phyloP scores from a whole-genome alignment of 1,140 invertebrate genomes.

The Drosophila serrata region DNA sequence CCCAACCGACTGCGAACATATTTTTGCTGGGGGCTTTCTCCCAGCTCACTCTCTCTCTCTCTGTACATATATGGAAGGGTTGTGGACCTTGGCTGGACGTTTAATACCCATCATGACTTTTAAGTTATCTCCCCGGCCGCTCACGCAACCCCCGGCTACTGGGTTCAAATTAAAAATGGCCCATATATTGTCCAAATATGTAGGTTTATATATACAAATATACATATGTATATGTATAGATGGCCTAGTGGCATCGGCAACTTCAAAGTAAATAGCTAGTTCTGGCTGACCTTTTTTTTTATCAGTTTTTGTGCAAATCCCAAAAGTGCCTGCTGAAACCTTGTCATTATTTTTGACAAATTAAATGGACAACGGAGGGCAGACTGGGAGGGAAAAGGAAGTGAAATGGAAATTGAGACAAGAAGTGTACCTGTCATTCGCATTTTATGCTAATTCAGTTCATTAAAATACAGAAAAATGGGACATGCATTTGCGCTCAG shows the following conservation, averaged over 20 bases:
- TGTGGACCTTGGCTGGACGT: slow-evolving; percentile 32
- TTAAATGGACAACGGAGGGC: slow-evolving; percentile 60
- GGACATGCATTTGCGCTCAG: slow-evolving; percentile 64
- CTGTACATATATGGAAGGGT: slow-evolving; percentile 58
- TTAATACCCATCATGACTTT: slow-evolving; percentile 83
- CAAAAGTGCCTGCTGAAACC: slow-evolving; percentile 76
- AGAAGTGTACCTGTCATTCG: slow-evolving; percentile 60
- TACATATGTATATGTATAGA: neutral
- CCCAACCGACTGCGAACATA: slow-evolving; percentile 65
- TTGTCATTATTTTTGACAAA: slow-evolving; percentile 79
- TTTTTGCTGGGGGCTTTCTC: slow-evolving; percentile 57
- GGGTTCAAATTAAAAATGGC: slow-evolving; percentile 61
- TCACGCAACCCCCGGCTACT: slow-evolving; percentile 1
- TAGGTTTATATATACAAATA: neutral
- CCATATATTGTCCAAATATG: slow-evolving; percentile 30
- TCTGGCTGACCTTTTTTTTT: slow-evolving; percentile 53
- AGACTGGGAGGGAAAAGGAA: neutral
- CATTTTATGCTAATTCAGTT: slow-evolving; percentile 80
- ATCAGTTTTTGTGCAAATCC: slow-evolving; percentile 56
- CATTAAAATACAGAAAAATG: slow-evolving; percentile 79
- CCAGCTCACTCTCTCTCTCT: neutral
- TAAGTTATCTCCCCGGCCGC: slow-evolving; percentile 69
- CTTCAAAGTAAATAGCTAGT: slow-evolving; percentile 59
- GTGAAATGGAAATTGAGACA: slow-evolving; percentile 6
- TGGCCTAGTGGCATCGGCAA: slow-evolving; percentile 35